Evolutionary conservation across 2,113 vertebrate species (phyloP).

Genomic region (Sander lucioperca): DNA sequence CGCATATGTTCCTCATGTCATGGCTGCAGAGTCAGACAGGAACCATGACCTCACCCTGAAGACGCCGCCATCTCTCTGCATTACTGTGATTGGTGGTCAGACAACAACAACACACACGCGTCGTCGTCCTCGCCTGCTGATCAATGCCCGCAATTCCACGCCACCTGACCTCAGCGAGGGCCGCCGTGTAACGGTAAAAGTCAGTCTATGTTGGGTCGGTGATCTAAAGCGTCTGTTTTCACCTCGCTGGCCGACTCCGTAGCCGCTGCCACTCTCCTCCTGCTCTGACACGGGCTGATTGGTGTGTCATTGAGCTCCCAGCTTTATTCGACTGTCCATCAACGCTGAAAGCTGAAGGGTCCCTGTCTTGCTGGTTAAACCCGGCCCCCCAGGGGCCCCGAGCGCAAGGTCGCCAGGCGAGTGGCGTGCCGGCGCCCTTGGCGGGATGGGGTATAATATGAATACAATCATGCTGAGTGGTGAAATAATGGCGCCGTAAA

Average conservation of each 20-base stretch:
- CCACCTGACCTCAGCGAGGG: constrained; percentile 45
- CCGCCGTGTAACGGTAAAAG: constrained; percentile 8
- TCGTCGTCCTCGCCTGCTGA: constrained; percentile 41
- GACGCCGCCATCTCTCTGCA: constrained; percentile 13
- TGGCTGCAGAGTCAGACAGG: constrained; percentile 9
- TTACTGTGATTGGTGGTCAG: constrained; percentile 51
- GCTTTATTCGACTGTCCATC: constrained; percentile 74
- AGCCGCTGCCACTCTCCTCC: constrained; percentile 7
- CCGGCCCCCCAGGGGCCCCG: constrained; percentile 20
- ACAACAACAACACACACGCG: constrained; percentile 15
- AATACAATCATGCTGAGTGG: constrained; percentile 84
- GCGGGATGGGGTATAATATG: constrained; percentile 77
- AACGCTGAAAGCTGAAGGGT: constrained; percentile 67
- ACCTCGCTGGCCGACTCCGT: background rate
- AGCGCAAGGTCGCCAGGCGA: constrained; percentile 71
- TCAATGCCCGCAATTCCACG: constrained; percentile 47
- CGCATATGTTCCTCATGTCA: background rate
- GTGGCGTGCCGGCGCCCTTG: constrained; percentile 70
- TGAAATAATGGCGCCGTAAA: constrained; percentile 83
- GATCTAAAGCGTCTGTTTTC: constrained; percentile 45
- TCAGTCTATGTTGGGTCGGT: constrained; percentile 26
- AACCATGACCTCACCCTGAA: constrained; percentile 24
- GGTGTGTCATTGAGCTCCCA: constrained; percentile 70
- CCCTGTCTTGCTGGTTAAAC: constrained; percentile 59
- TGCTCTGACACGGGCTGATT: constrained; percentile 60